Evolutionary conservation across 2,888 invertebrate species (phyloP), one percentile per base, ranked within the genome.

Genomic region (Acanthoscelides obtectus): DNA sequence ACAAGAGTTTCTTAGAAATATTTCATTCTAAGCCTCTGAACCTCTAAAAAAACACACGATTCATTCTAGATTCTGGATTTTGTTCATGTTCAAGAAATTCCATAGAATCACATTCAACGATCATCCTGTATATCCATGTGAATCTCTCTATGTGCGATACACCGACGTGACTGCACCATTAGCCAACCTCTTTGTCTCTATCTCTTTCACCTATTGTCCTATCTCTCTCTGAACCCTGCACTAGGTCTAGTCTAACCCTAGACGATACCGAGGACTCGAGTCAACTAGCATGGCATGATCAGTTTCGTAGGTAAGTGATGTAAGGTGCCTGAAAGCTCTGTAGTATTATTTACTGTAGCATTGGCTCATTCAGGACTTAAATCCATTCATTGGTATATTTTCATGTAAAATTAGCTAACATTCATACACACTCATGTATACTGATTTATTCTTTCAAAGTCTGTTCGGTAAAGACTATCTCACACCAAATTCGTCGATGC

Each of bases 271-370:
- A 82, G 78, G 84, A 84, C 79, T 82, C 82, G 79, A 82, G 86
- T 79, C 84, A 85, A 83, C 86, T 89, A 82, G 88, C 89, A 84
- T 90, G 90, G 90, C 89, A 89, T 83, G 88, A 87, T 83, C 90
- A 90, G 86, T 89, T 88, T 84, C 86, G 87, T 83, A 88, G 90
- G 90, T 90, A 89, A 90, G 90, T 87, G 84, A 72, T 72, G 22
- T 12, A 45, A 45, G 45, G 45, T 45, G 45, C 45, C 17, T 45
- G 8, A 17, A 45, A 45, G 45, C 45, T 45, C 12, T 45, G 45
- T 45, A 45, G 17, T 12, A 12, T 45, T 45, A 12, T 45, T 45
- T 5, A 5, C 6, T 45, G 6, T 45, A 12, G 45, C 45, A 12
- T 45, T 12, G 45, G 45, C 17, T 45, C 45, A 45, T 45, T 45